Evolutionary conservation across 2,797 vertebrate genomes (phyloP).

Genomic region (Sparus aurata): DNA sequence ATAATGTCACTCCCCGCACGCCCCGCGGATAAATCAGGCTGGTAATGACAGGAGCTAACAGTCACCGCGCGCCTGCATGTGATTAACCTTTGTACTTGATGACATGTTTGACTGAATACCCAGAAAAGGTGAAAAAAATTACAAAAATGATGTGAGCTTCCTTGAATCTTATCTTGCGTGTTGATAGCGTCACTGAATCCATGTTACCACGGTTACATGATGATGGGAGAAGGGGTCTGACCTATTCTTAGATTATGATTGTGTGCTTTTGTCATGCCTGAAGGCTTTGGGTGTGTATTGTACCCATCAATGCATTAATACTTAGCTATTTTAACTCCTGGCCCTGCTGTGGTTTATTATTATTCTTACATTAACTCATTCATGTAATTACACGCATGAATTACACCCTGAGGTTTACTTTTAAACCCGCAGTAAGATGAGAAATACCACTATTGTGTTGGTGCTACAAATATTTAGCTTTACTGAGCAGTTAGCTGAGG

Average conservation of each 20-base stretch:
- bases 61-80: background rate
- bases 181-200: slow-evolving; percentile 14
- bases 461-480: too few species aligned
- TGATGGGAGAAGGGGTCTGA: background rate
- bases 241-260: slow-evolving; percentile 59
- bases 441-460: background rate
- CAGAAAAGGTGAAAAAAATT: background rate
- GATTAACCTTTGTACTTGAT: background rate
- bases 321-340: slow-evolving; percentile 4
- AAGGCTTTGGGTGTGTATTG: slow-evolving; percentile 26
- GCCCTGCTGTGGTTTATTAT: background rate
- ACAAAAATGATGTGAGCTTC: background rate
- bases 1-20: slow-evolving; percentile 9
- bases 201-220: background rate
- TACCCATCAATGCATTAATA: slow-evolving; percentile 23
- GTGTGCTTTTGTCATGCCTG: slow-evolving; percentile 28
- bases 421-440: background rate
- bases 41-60: background rate
- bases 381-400: background rate
- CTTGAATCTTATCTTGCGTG: background rate
- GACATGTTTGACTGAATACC: background rate
- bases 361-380: background rate
- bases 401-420: background rate
- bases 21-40: background rate
- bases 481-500: too few species aligned